Evolutionary conservation across 2,888 invertebrate species (phyloP), one percentile per base, ranked within the genome.

Genomic region (Harpalus rubripes): DNA sequence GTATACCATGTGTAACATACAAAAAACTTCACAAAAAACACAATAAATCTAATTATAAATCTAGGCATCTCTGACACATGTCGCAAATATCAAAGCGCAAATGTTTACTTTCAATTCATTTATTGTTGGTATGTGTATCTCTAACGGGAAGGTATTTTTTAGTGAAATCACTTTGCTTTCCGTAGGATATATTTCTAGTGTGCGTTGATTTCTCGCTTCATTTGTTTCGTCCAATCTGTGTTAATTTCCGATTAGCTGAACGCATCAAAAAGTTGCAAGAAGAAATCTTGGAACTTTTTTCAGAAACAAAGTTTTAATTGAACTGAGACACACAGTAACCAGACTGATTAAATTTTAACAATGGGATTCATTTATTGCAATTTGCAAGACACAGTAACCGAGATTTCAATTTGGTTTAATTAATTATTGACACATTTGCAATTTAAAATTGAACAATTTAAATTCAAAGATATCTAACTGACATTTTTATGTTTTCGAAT

Each of bases 221-320:
- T 68, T 68, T 32, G 39, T 68, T 68, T 68, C 68, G 68, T 39
- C 32, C 68, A 68, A 68, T 68, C 15, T 7, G 32, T 68, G 68
- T 39, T 68, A 68, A 68, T 68, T 68, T 39, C 68, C 68, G 32
- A 68, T 68, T n/a, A 39, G 68, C 39, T 39, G 68, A 32, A 68
- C 32, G 39, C 76, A 22, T 76, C 76, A 52, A 18, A 44, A 76
- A 52, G 44, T 41, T 39, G 12, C 72, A 16, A 76, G 22, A 74
- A 74, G 74, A 52, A 52, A 52, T 44, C 56, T 76, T 76, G 15
- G 18, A 56, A 74, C 52, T 56, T 76, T 76, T 76, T 76, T 56
- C 8, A 56, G 44, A 22, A 58, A 59, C 59, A 80, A 80, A 80
- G 59, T 80, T 80, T 80, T 80, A 80, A 80, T 80, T 61, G 79